Evolutionary conservation across 2,797 vertebrate genomes (phyloP).

Genomic region (Sebastolobus alascanus): DNA sequence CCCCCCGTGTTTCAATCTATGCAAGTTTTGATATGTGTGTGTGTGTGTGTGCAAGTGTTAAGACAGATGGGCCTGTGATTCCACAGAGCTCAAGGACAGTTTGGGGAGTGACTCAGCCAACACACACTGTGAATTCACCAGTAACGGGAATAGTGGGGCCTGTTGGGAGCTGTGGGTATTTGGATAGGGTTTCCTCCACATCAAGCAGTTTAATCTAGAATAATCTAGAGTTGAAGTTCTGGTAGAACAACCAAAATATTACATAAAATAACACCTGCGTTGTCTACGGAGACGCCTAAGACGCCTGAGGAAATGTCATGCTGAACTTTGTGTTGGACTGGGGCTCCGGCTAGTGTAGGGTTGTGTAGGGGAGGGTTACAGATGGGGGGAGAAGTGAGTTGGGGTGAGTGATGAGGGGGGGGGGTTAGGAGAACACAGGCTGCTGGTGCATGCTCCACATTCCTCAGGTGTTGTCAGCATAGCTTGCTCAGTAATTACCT

Average conservation of each 20-base stretch:
- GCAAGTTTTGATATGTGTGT: slow-evolving; percentile 62
- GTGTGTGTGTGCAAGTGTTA: slow-evolving; percentile 63
- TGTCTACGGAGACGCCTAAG: slow-evolving; percentile 18
- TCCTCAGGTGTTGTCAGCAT: slow-evolving; percentile 86
- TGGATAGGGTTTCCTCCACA: slow-evolving; percentile 34
- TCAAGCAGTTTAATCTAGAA: slow-evolving; percentile 11
- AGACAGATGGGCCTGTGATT: slow-evolving; percentile 73
- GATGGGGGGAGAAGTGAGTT: slow-evolving; percentile 45
- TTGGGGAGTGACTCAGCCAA: slow-evolving; percentile 74
- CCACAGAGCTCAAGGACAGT: slow-evolving; percentile 76
- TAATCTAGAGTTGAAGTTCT: background rate
- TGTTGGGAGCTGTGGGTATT: slow-evolving; percentile 42
- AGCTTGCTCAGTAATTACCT: slow-evolving; percentile 78
- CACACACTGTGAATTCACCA: slow-evolving; percentile 61
- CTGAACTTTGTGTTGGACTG: slow-evolving; percentile 45
- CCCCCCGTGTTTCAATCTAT: slow-evolving; percentile 57
- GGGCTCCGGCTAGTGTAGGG: slow-evolving; percentile 11
- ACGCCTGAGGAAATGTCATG: slow-evolving; percentile 48
- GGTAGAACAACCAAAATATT: background rate
- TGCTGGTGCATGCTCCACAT: slow-evolving; percentile 82
- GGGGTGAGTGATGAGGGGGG: slow-evolving; percentile 30
- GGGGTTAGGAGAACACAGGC: slow-evolving; percentile 56
- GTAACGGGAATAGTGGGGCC: slow-evolving; percentile 52
- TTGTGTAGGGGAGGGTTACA: slow-evolving; percentile 60
- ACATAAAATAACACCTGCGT: slow-evolving; percentile 19